These are phyloP conservation scores for Galbula dea DNA, from an alignment of 2,113 vertebrate species.

Conservation along the genomic window DNA sequence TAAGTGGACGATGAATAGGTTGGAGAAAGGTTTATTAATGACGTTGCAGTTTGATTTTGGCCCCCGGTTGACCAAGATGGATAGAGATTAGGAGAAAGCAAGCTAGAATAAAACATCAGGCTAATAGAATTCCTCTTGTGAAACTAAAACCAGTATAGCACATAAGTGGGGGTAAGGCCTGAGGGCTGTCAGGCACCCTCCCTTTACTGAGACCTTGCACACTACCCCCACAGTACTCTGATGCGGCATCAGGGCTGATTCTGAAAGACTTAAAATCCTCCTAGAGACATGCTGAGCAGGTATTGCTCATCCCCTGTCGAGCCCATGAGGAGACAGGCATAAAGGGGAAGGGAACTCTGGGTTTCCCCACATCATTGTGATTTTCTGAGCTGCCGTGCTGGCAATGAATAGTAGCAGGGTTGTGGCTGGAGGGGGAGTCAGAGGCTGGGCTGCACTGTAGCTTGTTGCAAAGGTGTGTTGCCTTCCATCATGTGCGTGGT, in stretches of 20 bases:
- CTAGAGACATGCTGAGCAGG: neutral
- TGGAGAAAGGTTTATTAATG: neutral
- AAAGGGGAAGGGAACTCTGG: neutral
- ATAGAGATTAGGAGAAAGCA: neutral
- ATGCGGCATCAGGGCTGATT: neutral
- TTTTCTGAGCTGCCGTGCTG: neutral
- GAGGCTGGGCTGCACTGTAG: neutral
- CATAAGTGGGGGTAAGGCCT: neutral
- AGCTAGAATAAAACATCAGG: neutral
- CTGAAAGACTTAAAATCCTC: neutral
- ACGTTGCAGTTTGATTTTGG: neutral
- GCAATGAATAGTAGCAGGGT: neutral
- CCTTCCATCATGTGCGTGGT: fast-evolving
- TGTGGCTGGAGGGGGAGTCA: neutral
- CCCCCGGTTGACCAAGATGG: neutral
- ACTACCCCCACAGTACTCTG: neutral
- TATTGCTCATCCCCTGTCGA: neutral
- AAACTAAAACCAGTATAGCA: neutral
- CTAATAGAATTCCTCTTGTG: neutral
- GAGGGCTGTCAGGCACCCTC: neutral
- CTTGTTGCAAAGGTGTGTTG: neutral
- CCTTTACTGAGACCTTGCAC: neutral
- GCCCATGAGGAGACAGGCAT: neutral
- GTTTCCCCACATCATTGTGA: neutral
- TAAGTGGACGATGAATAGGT: neutral